Conservation (phyloP, 2,888 invertebrate species). For the Eilema sororculum region DNA sequence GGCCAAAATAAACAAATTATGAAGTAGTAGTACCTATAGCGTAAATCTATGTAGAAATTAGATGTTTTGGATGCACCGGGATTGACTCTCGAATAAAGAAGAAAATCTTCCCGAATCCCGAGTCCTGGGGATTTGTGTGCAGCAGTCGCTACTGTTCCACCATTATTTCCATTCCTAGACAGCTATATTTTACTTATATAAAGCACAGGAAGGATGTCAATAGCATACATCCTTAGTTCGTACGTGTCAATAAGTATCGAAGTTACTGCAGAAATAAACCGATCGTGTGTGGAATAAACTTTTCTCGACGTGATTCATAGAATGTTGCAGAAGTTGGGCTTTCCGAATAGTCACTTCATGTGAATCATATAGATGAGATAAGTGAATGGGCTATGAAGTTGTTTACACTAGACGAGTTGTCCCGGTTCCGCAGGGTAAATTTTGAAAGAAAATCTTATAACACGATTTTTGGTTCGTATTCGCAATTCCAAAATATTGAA, state of each 20-base stretch:
- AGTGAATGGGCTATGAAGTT: background rate
- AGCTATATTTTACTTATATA: background rate
- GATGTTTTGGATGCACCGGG: too few species aligned
- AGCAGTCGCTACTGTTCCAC: background rate
- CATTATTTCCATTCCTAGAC: background rate
- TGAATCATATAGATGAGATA: background rate
- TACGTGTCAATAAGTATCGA: slow-evolving; percentile 7
- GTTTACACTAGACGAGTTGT: too few species aligned
- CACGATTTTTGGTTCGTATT: too few species aligned
- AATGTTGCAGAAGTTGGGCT: slow-evolving; percentile 1
- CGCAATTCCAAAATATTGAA: too few species aligned
- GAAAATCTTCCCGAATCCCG: background rate
- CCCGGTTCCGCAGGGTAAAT: too few species aligned
- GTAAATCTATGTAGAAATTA: too few species aligned
- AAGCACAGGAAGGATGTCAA: slow-evolving; percentile 14
- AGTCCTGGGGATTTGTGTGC: background rate
- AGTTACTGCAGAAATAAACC: background rate
- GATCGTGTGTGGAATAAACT: slow-evolving; percentile 17
- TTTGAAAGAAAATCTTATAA: too few species aligned
- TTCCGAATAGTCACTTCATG: slow-evolving; percentile 4
- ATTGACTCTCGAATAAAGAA: too few species aligned
- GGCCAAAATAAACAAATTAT: background rate
- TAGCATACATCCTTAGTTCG: slow-evolving; percentile 5
- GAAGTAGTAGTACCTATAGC: too few species aligned
- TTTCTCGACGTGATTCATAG: slow-evolving; percentile 9